These are phyloP conservation scores for Anastrepha obliqua DNA, from an alignment of 1,140 invertebrate species.

Conservation along the genomic window DNA sequence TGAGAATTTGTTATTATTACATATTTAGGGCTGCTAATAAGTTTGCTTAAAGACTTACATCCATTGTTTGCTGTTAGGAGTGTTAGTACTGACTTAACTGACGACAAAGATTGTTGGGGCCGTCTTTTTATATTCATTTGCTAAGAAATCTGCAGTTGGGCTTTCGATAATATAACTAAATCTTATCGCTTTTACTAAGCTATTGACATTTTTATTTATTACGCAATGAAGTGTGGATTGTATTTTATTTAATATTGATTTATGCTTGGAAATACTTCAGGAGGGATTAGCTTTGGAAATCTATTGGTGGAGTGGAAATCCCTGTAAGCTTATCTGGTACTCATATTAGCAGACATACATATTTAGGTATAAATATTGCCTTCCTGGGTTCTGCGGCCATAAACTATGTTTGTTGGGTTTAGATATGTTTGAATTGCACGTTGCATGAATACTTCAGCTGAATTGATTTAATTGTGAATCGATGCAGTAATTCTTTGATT, in stretches of 20 bases:
- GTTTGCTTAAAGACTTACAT: background rate
- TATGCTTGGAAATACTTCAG: background rate
- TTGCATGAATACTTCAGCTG: background rate
- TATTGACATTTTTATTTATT: conserved; percentile 5
- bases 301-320: background rate
- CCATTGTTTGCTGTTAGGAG: background rate
- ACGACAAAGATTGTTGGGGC: too few species aligned
- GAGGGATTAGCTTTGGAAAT: background rate
- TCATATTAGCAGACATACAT: background rate
- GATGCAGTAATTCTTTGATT: background rate
- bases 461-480: background rate
- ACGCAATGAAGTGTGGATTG: background rate
- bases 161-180: conserved; percentile 9
- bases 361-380: background rate
- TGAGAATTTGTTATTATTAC: too few species aligned
- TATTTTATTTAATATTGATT: background rate
- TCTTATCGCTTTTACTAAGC: conserved; percentile 24
- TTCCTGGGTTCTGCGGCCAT: background rate
- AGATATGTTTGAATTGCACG: background rate
- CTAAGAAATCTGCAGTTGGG: background rate
- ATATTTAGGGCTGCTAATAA: too few species aligned
- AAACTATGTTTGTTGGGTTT: background rate
- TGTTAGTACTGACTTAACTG: background rate
- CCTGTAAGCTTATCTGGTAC: background rate
- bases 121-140: background rate